Conservation (phyloP, 2,888 invertebrate genomes). For the Andrena bucephala region DNA sequence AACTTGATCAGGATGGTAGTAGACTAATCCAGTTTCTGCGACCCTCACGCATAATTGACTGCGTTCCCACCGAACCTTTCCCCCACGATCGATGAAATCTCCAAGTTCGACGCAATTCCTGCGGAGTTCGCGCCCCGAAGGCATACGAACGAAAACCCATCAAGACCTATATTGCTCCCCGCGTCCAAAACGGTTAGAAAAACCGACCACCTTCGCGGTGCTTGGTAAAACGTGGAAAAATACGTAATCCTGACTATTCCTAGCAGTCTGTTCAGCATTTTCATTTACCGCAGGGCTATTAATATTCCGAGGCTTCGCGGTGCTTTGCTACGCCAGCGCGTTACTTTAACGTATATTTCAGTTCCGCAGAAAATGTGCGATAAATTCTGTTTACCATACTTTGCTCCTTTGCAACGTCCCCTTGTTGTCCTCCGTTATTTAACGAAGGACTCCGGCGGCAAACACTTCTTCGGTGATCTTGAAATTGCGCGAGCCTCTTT, state of each 20-base stretch:
- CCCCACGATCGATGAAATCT: constrained; percentile 17
- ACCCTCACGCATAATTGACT: not conserved
- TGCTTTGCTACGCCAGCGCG: not conserved
- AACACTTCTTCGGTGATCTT: not conserved
- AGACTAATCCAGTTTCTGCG: not conserved
- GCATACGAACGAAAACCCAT: not conserved
- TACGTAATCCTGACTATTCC: too few relatives aligned
- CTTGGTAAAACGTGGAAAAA: too few relatives aligned
- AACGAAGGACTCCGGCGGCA: not conserved
- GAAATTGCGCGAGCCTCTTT: not conserved
- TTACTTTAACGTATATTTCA: not conserved
- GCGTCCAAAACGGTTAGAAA: not conserved
- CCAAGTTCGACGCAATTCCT: constrained; percentile 36
- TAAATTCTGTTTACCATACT: constrained; percentile 6
- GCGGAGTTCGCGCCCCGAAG: not conserved
- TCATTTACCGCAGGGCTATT: not conserved
- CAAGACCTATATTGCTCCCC: not conserved
- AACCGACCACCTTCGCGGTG: not conserved
- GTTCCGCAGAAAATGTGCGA: not conserved
- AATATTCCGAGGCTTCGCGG: not conserved
- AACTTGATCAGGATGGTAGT: not conserved
- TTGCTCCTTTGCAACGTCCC: not conserved
- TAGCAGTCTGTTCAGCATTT: too few relatives aligned
- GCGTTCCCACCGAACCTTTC: not conserved
- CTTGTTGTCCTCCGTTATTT: not conserved